phyloP scores from a whole-genome alignment of 1,140 invertebrate species.

The Cyclina sinensis region DNA sequence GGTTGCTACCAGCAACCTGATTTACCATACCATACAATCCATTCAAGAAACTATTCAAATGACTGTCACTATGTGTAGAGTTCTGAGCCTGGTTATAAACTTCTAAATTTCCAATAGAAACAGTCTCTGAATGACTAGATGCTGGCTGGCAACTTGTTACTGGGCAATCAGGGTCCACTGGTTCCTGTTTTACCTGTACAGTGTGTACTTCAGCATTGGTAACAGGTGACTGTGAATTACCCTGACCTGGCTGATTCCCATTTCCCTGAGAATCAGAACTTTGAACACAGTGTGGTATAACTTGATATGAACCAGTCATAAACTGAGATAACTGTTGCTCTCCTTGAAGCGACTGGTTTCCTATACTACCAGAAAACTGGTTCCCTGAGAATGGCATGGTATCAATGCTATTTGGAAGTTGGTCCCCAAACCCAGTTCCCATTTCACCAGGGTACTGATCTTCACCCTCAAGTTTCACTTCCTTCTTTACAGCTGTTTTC shows the following conservation, averaged over 20 bases:
- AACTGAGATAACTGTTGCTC: constrained; percentile 49
- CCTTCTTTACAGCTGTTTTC: constrained; percentile 80
- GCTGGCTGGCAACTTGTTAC: neutral
- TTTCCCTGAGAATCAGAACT: constrained; percentile 5
- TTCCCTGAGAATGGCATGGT: neutral
- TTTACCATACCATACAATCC: constrained; percentile 62
- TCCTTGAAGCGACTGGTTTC: neutral
- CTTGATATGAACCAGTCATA: constrained; percentile 43
- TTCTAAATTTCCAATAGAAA: constrained; percentile 53
- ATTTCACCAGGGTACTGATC: constrained; percentile 42
- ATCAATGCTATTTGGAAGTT: neutral
- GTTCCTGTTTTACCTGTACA: constrained; percentile 53
- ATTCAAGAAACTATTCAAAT: constrained; percentile 52
- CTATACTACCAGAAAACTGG: neutral
- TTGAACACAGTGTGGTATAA: constrained; percentile 46
- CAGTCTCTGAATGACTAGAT: constrained; percentile 16
- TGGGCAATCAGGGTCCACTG: constrained; percentile 28
- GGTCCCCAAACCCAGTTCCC: neutral
- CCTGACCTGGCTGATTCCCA: constrained; percentile 18
- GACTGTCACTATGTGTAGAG: constrained; percentile 14
- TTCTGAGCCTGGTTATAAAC: constrained; percentile 39
- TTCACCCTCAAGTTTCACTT: constrained; percentile 74
- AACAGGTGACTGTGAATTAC: neutral
- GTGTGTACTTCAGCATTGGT: neutral
- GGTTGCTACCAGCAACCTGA: constrained; percentile 37